phyloP scores from a whole-genome alignment of 2,113 vertebrate species.

The Phrynocephalus versicolor region DNA sequence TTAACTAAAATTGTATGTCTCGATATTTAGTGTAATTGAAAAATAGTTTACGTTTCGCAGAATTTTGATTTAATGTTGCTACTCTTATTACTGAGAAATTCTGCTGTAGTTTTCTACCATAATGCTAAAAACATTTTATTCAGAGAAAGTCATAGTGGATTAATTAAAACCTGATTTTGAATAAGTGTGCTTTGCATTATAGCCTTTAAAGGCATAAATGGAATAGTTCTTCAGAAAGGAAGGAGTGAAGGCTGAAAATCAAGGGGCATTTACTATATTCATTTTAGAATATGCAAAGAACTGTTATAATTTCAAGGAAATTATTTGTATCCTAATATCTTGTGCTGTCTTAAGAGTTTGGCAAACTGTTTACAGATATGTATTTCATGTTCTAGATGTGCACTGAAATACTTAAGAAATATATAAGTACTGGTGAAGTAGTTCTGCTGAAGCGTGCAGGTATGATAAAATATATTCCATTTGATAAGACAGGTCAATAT shows the following conservation, averaged over 20 bases:
- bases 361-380: neutral
- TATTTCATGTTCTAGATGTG: conserved; percentile 79
- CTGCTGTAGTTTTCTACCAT: neutral
- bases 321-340: neutral
- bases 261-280: neutral
- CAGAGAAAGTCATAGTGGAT: neutral
- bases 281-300: neutral
- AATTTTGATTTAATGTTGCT: neutral
- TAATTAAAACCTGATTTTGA: neutral
- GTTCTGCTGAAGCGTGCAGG: conserved; percentile 87
- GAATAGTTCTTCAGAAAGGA: neutral
- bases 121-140: neutral
- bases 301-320: neutral
- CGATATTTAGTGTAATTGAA: neutral
- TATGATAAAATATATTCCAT: conserved; percentile 51
- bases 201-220: neutral
- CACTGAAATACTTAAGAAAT: conserved; percentile 80
- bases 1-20: neutral
- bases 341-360: conserved; percentile 29
- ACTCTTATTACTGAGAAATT: neutral
- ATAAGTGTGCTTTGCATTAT: neutral
- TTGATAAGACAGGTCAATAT: conserved; percentile 14
- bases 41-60: neutral
- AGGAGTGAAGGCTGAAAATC: neutral
- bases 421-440: conserved; percentile 72